Conservation (phyloP, 2,888 invertebrate genomes). For the Melikaiella ostensackeni region DNA sequence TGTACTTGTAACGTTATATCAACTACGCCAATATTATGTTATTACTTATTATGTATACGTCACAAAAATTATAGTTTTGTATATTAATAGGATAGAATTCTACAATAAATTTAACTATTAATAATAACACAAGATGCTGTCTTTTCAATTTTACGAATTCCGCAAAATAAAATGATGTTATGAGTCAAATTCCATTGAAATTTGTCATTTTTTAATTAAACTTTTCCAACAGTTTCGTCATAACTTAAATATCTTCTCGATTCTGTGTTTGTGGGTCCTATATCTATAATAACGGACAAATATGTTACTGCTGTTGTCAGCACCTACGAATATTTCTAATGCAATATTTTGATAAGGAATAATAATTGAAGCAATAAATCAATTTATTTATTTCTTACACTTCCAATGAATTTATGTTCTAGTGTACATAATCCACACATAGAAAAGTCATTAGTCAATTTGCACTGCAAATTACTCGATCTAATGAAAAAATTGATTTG, state of each 20-base stretch:
- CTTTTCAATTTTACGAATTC: not conserved
- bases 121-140: constrained; percentile 49
- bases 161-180: too few relatives aligned
- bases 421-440: not conserved
- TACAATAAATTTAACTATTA: constrained; percentile 73
- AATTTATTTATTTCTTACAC: not conserved
- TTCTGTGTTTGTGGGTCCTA: not conserved
- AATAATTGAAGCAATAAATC: not conserved
- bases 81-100: constrained; percentile 73
- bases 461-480: not conserved
- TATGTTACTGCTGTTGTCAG: not conserved
- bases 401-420: not conserved
- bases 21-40: constrained; percentile 40
- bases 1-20: constrained; percentile 44
- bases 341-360: not conserved
- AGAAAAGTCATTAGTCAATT: not conserved
- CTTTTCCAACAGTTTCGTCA: not conserved
- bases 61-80: constrained; percentile 76
- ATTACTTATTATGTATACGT: constrained; percentile 66
- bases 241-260: not conserved
- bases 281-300: not conserved
- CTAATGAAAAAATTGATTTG: not conserved
- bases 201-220: too few relatives aligned
- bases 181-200: too few relatives aligned
- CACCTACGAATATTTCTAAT: not conserved